Percentiles rank a stretch among this genome's conserved stretches.
Conservation (phyloP, 2,113 vertebrate species). For the Rhodinocichla rosea region DNA sequence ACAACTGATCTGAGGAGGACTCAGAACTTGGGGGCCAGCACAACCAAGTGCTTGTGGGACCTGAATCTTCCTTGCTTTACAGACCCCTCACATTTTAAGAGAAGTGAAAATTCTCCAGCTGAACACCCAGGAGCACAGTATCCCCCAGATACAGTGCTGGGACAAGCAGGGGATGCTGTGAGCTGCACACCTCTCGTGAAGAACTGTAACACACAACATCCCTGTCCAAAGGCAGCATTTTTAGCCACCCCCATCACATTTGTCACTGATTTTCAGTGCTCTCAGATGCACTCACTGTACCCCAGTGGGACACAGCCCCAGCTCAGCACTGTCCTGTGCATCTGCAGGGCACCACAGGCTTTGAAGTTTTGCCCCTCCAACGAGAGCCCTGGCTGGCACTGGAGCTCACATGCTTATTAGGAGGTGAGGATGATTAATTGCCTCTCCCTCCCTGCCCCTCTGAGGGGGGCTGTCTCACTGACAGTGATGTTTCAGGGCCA, state of each 20-base stretch:
- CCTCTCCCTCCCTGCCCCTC: not conserved
- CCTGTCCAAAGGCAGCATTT: not conserved
- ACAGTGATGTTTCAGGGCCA: slow-evolving; percentile 63
- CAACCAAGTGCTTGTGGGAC: rapidly evolving
- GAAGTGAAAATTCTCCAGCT: not conserved
- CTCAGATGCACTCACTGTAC: not conserved
- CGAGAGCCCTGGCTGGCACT: not conserved
- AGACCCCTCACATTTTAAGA: not conserved
- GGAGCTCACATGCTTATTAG: slow-evolving; percentile 35
- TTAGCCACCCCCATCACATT: not conserved
- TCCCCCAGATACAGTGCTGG: rapidly evolving
- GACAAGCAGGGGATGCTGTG: rapidly evolving
- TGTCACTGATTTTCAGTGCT: not conserved
- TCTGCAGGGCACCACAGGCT: not conserved
- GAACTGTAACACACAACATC: not conserved
- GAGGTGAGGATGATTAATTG: slow-evolving; percentile 63
- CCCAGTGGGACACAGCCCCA: not conserved
- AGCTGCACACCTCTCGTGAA: not conserved
- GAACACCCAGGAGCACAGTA: not conserved
- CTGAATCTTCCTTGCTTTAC: not conserved
- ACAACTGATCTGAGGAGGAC: rapidly evolving
- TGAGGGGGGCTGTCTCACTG: not conserved
- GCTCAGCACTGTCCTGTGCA: not conserved
- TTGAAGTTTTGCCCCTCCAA: slow-evolving; percentile 59
- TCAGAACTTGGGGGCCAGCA: rapidly evolving